These are phyloP conservation scores for Anisognathus igniventris DNA, from an alignment of 2,797 vertebrate genomes.

Conservation along the genomic window DNA sequence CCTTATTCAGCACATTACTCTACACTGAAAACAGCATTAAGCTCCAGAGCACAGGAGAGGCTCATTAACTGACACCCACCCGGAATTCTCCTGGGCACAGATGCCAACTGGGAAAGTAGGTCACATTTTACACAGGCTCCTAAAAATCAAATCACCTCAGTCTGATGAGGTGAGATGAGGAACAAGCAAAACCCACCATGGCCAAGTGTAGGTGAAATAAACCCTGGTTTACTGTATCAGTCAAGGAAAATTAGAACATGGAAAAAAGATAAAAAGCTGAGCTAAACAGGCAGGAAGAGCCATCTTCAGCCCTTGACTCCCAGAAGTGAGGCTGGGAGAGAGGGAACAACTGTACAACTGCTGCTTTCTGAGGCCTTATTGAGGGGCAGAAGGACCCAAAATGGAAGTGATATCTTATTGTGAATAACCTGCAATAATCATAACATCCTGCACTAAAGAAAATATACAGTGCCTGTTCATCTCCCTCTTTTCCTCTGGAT, in stretches of 20 bases:
- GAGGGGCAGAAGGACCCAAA: neutral
- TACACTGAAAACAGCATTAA: neutral
- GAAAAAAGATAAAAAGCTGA: neutral
- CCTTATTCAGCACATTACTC: neutral
- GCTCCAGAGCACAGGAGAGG: neutral
- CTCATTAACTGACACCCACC: slow-evolving; percentile 13
- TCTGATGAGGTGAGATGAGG: neutral
- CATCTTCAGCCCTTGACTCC: neutral
- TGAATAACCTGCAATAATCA: neutral
- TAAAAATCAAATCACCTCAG: neutral
- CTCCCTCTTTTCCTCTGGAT: neutral
- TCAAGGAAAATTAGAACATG: neutral
- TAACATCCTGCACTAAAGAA: neutral
- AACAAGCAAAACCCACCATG: neutral
- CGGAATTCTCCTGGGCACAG: neutral
- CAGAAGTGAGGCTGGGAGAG: neutral
- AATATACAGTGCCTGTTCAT: neutral
- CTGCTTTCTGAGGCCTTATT: neutral
- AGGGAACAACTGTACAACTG: neutral
- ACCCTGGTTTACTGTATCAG: neutral
- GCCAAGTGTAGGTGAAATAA: neutral
- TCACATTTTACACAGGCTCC: slow-evolving; percentile 27
- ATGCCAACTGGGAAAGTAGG: slow-evolving; percentile 24
- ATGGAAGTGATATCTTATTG: neutral
- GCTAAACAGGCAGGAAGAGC: neutral